These are phyloP conservation scores for Rhynchophorus ferrugineus DNA, from an alignment of 1,140 invertebrate genomes.

Conservation along the genomic window DNA sequence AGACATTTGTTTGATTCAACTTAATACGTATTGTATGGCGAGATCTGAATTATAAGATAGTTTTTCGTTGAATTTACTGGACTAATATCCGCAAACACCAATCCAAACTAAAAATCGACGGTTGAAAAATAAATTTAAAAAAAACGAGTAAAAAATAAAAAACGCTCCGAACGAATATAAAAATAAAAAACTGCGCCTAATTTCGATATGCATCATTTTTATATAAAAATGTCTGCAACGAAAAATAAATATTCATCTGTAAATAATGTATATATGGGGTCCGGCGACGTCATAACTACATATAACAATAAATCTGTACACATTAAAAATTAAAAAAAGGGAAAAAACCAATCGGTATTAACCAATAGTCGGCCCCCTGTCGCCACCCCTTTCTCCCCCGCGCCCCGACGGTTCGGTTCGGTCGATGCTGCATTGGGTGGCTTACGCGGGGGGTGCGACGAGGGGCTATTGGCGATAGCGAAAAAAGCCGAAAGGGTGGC, in stretches of 20 bases:
- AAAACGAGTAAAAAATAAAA: not conserved
- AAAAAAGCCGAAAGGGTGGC: no score
- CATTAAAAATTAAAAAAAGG: slow-evolving; percentile 27
- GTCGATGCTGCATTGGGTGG: slow-evolving; percentile 12
- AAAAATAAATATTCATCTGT: slow-evolving; percentile 31
- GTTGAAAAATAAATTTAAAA: not conserved
- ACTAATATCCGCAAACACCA: not conserved
- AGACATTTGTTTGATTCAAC: no score
- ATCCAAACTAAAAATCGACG: not conserved
- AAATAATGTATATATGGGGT: slow-evolving; percentile 25
- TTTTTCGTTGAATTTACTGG: not conserved
- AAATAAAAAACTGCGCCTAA: slow-evolving; percentile 20
- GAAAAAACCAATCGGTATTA: slow-evolving; percentile 28
- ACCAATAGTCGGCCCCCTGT: slow-evolving; percentile 16
- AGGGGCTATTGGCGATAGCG: no score
- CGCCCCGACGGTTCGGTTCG: not conserved
- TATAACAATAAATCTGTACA: slow-evolving; percentile 32
- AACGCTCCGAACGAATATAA: slow-evolving; percentile 1
- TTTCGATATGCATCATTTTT: slow-evolving; percentile 31
- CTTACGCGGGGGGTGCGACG: not conserved
- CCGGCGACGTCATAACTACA: slow-evolving; percentile 27
- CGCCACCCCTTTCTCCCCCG: not conserved
- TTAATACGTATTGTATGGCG: no score
- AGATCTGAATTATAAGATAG: no score
- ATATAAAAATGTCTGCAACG: slow-evolving; percentile 28